These are phyloP conservation scores for Uropetala carovei DNA, from an alignment of 2,888 invertebrate species.

Conservation along the genomic window DNA sequence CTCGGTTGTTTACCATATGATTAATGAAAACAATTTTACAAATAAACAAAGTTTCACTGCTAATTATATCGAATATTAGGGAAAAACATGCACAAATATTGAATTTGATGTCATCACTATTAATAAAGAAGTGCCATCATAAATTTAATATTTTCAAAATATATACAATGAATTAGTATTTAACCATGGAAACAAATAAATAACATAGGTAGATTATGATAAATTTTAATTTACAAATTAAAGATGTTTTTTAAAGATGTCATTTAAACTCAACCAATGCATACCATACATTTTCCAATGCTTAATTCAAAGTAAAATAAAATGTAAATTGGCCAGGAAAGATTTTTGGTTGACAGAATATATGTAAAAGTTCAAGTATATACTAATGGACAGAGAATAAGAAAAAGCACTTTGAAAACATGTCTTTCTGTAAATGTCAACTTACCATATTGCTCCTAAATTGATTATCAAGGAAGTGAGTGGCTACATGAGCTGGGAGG, in stretches of 20 bases:
- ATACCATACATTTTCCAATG: too few species aligned
- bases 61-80: neutral
- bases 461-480: constrained; percentile 93
- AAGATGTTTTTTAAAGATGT: too few species aligned
- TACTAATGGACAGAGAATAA: too few species aligned
- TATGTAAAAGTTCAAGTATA: neutral
- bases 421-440: constrained; percentile 68
- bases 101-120: neutral
- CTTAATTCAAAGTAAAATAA: too few species aligned
- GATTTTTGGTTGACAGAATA: neutral
- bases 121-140: neutral
- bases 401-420: constrained; percentile 50
- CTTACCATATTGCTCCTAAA: constrained; percentile 90
- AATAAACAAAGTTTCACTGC: neutral
- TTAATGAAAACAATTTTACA: neutral
- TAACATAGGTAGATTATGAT: too few species aligned
- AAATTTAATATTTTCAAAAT: too few species aligned
- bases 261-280: too few species aligned
- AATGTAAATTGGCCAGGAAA: neutral
- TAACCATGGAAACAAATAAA: too few species aligned
- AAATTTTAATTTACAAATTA: too few species aligned
- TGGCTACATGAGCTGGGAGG: constrained; percentile 93
- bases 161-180: too few species aligned
- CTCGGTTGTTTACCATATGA: too few species aligned
- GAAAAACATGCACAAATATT: neutral